A percentile compares a stretch with the other conserved stretches of the same genome.
Evolutionary conservation across 2,888 invertebrate genomes (phyloP).

Genomic region (Dione vanillae): DNA sequence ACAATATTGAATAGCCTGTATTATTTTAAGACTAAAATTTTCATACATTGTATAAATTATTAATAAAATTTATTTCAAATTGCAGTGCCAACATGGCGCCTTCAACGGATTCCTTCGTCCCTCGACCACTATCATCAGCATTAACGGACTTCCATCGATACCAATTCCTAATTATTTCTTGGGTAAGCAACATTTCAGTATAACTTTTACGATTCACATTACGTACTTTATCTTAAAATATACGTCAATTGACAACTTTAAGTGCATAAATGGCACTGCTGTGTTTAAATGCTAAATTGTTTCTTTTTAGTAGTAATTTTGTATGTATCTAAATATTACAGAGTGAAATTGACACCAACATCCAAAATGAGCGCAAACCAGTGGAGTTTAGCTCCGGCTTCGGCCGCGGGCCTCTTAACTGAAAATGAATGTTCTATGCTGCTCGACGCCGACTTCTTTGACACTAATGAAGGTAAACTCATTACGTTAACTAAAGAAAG

Average conservation of each 20-base stretch:
- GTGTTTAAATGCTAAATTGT: too few species aligned
- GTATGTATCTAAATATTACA: constrained; percentile 56
- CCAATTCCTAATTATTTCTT: constrained; percentile 61
- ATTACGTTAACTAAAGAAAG: background rate
- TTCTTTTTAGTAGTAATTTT: constrained; percentile 1
- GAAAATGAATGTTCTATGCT: constrained; percentile 76
- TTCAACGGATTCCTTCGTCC: constrained; percentile 86
- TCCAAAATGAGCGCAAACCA: constrained; percentile 71
- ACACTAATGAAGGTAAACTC: constrained; percentile 64
- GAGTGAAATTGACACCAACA: constrained; percentile 54
- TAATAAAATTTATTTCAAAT: constrained; percentile 50
- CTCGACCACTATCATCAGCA: constrained; percentile 84
- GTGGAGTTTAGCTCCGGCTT: constrained; percentile 74
- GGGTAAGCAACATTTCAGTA: constrained; percentile 60
- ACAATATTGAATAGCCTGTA: too few species aligned
- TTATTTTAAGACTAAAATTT: too few species aligned
- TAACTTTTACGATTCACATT: too few species aligned
- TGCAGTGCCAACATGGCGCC: constrained; percentile 94
- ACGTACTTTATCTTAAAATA: too few species aligned
- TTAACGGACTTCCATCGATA: constrained; percentile 61
- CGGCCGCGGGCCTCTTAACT: constrained; percentile 79
- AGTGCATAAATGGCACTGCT: too few species aligned
- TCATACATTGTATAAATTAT: background rate
- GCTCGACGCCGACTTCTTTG: constrained; percentile 76
- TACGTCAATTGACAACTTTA: too few species aligned